A percentile compares a stretch with the other conserved stretches of the same genome.
Evolutionary conservation across 2,797 vertebrate species (phyloP).

Genomic region (Lepus townsendii): DNA sequence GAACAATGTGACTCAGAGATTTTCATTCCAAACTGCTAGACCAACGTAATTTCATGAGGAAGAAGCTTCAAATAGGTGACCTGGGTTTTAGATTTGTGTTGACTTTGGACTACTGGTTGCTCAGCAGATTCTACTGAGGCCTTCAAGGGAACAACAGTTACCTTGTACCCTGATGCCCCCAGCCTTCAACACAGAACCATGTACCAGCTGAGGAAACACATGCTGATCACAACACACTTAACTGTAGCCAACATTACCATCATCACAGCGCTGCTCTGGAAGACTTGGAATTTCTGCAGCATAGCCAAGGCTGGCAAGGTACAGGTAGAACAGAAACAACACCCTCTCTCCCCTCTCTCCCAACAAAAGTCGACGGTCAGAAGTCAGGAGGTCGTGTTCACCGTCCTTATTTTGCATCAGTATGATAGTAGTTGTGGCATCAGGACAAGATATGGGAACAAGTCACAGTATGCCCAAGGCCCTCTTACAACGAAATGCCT

Average conservation of each 20-base stretch:
- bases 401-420: neutral
- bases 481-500: neutral
- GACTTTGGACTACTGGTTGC: neutral
- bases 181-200: neutral
- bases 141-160: neutral
- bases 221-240: neutral
- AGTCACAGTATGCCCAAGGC: neutral
- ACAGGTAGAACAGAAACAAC: neutral
- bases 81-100: neutral
- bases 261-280: neutral
- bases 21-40: neutral
- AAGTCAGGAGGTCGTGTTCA: neutral
- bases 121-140: neutral
- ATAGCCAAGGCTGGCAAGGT: neutral
- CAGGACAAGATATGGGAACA: neutral
- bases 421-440: neutral
- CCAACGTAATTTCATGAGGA: neutral
- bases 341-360: neutral
- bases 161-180: neutral
- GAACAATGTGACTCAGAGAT: conserved; percentile 1
- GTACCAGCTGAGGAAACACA: neutral
- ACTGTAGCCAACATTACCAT: neutral
- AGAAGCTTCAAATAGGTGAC: neutral
- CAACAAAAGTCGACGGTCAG: neutral
- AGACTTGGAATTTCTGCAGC: neutral